Percentiles rank a stretch among this genome's conserved stretches.
Conservation (phyloP, 1,140 invertebrate genomes). For the Sinella curviseta region DNA sequence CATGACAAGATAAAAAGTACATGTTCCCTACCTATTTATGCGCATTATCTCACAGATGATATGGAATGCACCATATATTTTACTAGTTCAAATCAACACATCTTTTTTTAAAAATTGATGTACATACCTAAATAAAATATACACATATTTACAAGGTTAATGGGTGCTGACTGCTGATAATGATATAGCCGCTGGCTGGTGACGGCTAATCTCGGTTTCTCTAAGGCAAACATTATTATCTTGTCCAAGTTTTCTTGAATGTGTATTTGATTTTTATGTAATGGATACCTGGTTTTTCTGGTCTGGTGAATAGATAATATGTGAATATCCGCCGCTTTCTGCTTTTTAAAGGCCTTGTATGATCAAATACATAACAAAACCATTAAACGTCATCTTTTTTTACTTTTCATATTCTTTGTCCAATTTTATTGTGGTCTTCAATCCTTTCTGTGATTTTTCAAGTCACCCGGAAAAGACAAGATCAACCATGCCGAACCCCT, state of each 20-base stretch:
- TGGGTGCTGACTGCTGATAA: too few species aligned
- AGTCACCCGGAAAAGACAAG: constrained; percentile 20
- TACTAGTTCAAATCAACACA: neutral
- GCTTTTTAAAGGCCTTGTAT: too few species aligned
- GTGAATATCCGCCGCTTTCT: neutral
- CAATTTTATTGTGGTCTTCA: neutral
- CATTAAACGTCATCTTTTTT: neutral
- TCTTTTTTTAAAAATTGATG: neutral
- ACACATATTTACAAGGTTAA: neutral
- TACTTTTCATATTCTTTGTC: neutral
- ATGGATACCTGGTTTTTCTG: constrained; percentile 17
- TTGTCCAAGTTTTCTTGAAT: neutral
- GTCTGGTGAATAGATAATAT: constrained; percentile 18
- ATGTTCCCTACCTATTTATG: neutral
- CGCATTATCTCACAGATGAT: too few species aligned
- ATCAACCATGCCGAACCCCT: constrained; percentile 18
- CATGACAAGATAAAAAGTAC: neutral
- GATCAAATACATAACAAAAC: neutral
- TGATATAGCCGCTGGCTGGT: too few species aligned
- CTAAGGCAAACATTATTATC: neutral
- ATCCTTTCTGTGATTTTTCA: constrained; percentile 15
- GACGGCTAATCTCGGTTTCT: neutral
- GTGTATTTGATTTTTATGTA: too few species aligned
- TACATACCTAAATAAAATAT: neutral
- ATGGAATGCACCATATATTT: too few species aligned